These are phyloP conservation scores for Rhingia rostrata DNA, from an alignment of 2,888 invertebrate species.

Conservation along the genomic window DNA sequence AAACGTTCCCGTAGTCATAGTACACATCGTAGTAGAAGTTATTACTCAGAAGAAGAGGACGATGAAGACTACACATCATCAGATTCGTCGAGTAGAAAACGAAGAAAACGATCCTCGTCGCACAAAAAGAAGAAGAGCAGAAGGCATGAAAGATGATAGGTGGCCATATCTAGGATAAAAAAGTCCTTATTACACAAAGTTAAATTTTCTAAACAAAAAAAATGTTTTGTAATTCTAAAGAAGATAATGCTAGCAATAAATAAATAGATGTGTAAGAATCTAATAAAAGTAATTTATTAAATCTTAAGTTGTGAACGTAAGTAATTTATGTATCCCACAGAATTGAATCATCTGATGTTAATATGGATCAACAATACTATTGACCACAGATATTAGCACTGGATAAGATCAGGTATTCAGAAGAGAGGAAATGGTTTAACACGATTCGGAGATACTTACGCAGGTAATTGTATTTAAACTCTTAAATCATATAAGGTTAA, in stretches of 20 bases:
- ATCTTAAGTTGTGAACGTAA: too few species aligned
- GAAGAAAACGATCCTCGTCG: conserved; percentile 55
- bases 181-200: conserved; percentile 34
- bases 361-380: too few species aligned
- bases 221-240: conserved; percentile 54
- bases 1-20: conserved; percentile 76
- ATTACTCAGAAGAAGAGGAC: conserved; percentile 60
- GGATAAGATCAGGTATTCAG: too few species aligned
- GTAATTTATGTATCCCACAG: too few species aligned
- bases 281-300: too few species aligned
- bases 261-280: background rate
- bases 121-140: conserved; percentile 67
- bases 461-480: too few species aligned
- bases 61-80: conserved; percentile 49
- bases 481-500: too few species aligned
- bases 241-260: conserved; percentile 46
- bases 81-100: conserved; percentile 59
- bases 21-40: conserved; percentile 58
- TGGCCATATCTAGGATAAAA: conserved; percentile 19
- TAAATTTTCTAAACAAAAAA: conserved; percentile 26
- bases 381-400: too few species aligned
- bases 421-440: too few species aligned
- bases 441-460: too few species aligned
- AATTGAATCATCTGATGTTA: too few species aligned
- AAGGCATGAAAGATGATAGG: conserved; percentile 64